Evolutionary conservation across 2,888 invertebrate species (phyloP).

Genomic region (Panopea generosa): DNA sequence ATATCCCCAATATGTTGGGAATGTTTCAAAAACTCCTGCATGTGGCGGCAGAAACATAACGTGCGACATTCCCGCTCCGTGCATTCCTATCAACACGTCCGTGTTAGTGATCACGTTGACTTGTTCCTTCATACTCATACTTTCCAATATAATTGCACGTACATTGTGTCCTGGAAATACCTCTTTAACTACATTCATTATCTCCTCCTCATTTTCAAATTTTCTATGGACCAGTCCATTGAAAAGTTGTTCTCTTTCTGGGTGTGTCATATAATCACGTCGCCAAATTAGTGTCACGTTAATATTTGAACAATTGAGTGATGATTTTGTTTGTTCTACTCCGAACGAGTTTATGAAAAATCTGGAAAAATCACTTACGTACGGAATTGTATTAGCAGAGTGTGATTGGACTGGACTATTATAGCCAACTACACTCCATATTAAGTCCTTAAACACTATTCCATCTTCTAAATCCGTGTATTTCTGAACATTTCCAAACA

Average conservation of each 20-base stretch:
- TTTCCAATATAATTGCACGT: conserved; percentile 39
- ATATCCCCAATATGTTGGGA: conserved; percentile 59
- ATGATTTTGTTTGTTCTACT: conserved; percentile 12
- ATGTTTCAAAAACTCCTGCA: conserved; percentile 55
- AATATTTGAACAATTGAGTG: conserved; percentile 31
- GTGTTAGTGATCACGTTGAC: conserved; percentile 45
- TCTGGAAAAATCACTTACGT: conserved; percentile 36
- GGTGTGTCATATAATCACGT: conserved; percentile 54
- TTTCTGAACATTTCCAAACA: conserved; percentile 46
- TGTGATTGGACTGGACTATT: conserved; percentile 61
- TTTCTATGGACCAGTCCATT: conserved; percentile 51
- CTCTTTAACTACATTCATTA: conserved; percentile 19
- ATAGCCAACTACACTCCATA: conserved; percentile 61
- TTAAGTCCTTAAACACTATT: conserved; percentile 36
- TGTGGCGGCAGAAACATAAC: conserved; percentile 53
- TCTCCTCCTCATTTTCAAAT: conserved; percentile 53
- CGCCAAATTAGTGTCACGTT: conserved; percentile 46
- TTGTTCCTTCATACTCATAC: conserved; percentile 51
- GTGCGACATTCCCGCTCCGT: conserved; percentile 60
- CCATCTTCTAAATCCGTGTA: conserved; percentile 24
- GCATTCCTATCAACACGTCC: conserved; percentile 62
- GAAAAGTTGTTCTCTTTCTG: conserved; percentile 33
- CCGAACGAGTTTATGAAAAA: conserved; percentile 47
- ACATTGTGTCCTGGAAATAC: conserved; percentile 26
- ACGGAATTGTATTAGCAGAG: conserved; percentile 25